Percentiles rank a stretch among this genome's conserved stretches.
Evolutionary conservation across 2,888 invertebrate genomes (phyloP).

Genomic region (Ectemnius cavifrons): DNA sequence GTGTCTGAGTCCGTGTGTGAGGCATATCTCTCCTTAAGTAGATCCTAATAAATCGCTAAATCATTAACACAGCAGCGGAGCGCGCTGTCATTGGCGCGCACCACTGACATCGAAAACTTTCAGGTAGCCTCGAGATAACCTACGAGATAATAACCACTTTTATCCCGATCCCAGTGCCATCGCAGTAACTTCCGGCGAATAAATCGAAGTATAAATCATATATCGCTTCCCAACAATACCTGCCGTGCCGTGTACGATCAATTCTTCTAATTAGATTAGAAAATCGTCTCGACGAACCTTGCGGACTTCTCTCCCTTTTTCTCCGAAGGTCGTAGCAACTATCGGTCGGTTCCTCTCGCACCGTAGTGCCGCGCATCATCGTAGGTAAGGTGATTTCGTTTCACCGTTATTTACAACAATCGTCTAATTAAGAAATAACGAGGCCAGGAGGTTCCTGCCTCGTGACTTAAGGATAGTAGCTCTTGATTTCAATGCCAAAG

Average conservation of each 20-base stretch:
- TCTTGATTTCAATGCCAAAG: conserved; percentile 10
- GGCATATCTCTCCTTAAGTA: conserved; percentile 32
- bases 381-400: neutral
- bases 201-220: neutral
- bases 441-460: neutral
- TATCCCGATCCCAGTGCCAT: conserved; percentile 42
- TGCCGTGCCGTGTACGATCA: too few species aligned
- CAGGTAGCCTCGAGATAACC: conserved; percentile 26
- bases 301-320: neutral
- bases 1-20: conserved; percentile 5
- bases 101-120: conserved; percentile 51
- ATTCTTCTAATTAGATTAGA: too few species aligned
- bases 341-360: conserved; percentile 6
- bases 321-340: conserved; percentile 6
- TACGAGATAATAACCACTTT: conserved; percentile 25
- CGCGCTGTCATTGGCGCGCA: conserved; percentile 40
- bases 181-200: conserved; percentile 13
- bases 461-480: conserved; percentile 5
- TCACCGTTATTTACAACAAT: conserved; percentile 4
- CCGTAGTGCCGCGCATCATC: neutral
- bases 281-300: neutral
- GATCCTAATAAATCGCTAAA: conserved; percentile 58
- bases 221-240: too few species aligned
- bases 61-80: conserved; percentile 55
- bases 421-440: conserved; percentile 18